Conservation (phyloP, 2,888 invertebrate genomes). For the Halictus ligatus region DNA sequence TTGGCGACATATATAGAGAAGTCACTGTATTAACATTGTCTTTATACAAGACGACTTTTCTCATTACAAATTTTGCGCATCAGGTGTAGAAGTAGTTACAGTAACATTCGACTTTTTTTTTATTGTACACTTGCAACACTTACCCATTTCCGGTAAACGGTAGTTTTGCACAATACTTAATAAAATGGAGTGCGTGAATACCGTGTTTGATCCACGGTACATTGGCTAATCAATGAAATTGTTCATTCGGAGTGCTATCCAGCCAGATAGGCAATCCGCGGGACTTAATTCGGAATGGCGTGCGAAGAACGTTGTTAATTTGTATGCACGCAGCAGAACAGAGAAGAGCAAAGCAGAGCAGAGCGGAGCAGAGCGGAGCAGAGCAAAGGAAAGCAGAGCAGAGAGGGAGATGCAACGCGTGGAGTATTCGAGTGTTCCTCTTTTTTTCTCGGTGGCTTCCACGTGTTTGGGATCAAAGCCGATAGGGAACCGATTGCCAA, state of each 20-base stretch:
- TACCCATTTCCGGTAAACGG: background rate
- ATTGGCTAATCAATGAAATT: background rate
- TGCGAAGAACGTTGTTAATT: background rate
- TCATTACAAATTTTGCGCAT: no score
- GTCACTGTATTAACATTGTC: no score
- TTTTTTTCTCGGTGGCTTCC: background rate
- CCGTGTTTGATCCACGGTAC: background rate
- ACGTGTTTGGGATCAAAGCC: background rate
- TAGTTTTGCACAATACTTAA: background rate
- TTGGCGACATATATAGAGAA: no score
- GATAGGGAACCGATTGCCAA: conserved; percentile 17
- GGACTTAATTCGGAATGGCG: background rate
- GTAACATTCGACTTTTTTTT: background rate
- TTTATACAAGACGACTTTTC: no score
- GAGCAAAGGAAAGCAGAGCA: no score
- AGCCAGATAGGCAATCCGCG: background rate
- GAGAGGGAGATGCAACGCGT: background rate
- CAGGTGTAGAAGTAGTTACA: no score
- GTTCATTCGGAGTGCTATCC: background rate
- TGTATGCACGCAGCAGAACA: background rate
- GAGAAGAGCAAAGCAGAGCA: background rate
- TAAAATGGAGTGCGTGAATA: background rate
- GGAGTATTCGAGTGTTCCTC: background rate
- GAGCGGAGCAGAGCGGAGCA: no score
- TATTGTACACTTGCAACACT: background rate